Evolutionary conservation across 2,797 vertebrate genomes (phyloP).

Genomic region (Neosilurus mollespiculum): DNA sequence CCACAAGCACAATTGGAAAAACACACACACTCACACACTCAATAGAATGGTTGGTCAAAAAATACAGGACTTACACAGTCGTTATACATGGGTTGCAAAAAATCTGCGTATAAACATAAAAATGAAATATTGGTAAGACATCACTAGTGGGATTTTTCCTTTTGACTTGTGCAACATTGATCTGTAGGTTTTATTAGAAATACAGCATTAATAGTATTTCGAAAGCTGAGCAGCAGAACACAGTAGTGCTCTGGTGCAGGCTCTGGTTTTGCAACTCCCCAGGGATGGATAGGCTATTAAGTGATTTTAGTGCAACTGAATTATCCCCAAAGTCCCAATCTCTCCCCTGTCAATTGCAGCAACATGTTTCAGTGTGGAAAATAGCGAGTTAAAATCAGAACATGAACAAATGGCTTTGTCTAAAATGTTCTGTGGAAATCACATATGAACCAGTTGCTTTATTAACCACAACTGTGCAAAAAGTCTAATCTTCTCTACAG

Average conservation of each 20-base stretch:
- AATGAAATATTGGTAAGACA: slow-evolving; percentile 25
- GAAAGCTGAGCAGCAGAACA: slow-evolving; percentile 26
- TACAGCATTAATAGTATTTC: slow-evolving; percentile 41
- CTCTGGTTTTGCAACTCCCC: slow-evolving; percentile 50
- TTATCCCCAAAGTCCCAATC: slow-evolving; percentile 34
- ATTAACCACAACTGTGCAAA: slow-evolving; percentile 19
- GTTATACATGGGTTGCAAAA: neutral
- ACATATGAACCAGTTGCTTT: slow-evolving; percentile 13
- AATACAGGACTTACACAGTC: neutral
- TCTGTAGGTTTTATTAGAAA: slow-evolving; percentile 34
- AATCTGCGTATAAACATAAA: slow-evolving; percentile 26
- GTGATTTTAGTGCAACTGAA: slow-evolving; percentile 45
- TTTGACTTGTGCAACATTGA: slow-evolving; percentile 29
- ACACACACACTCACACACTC: slow-evolving; percentile 9
- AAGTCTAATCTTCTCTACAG: slow-evolving; percentile 8
- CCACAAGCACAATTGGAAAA: slow-evolving; percentile 5
- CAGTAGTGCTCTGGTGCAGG: slow-evolving; percentile 30
- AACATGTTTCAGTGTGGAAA: slow-evolving; percentile 30
- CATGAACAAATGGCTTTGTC: slow-evolving; percentile 16
- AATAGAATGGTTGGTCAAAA: slow-evolving; percentile 1
- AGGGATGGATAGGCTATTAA: slow-evolving; percentile 39
- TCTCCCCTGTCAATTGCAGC: slow-evolving; percentile 24
- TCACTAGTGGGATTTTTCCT: slow-evolving; percentile 22
- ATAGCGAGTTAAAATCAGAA: slow-evolving; percentile 19
- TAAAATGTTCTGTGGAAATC: slow-evolving; percentile 26